These are phyloP conservation scores for Thereva nobilitata DNA, from an alignment of 2,888 invertebrate species.

Conservation along the genomic window DNA sequence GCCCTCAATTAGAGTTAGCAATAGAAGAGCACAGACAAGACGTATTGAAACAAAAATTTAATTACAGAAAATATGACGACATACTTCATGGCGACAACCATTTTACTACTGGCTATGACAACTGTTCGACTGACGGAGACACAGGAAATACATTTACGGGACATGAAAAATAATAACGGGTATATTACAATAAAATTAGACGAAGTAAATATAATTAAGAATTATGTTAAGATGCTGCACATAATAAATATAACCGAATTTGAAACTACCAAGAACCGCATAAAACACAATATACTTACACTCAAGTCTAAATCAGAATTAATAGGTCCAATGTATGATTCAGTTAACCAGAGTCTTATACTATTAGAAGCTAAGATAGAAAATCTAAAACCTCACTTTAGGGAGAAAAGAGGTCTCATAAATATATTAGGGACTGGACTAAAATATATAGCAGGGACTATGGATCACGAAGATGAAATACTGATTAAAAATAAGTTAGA, in stretches of 20 bases:
- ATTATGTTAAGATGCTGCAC: not conserved
- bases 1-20: conserved; percentile 26
- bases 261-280: conserved; percentile 1
- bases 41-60: too few relatives aligned
- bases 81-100: not conserved
- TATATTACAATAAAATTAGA: conserved; percentile 2
- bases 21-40: not conserved
- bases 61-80: too few relatives aligned
- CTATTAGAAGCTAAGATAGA: conserved; percentile 16
- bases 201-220: not conserved
- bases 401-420: conserved; percentile 25
- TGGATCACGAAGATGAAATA: conserved; percentile 13
- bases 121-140: not conserved
- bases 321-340: conserved; percentile 6
- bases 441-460: conserved; percentile 25
- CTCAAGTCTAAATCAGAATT: not conserved
- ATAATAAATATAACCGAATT: conserved; percentile 7
- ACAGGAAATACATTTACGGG: conserved; percentile 4
- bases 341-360: not conserved
- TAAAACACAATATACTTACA: not conserved
- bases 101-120: not conserved
- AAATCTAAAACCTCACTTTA: conserved; percentile 4
- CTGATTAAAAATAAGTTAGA: conserved; percentile 12
- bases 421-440: conserved; percentile 31
- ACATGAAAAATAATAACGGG: conserved; percentile 14